A percentile compares a stretch with the other conserved stretches of the same genome.
phyloP scores from a whole-genome alignment of 2,888 invertebrate genomes.

The Muschampia plurimacula region DNA sequence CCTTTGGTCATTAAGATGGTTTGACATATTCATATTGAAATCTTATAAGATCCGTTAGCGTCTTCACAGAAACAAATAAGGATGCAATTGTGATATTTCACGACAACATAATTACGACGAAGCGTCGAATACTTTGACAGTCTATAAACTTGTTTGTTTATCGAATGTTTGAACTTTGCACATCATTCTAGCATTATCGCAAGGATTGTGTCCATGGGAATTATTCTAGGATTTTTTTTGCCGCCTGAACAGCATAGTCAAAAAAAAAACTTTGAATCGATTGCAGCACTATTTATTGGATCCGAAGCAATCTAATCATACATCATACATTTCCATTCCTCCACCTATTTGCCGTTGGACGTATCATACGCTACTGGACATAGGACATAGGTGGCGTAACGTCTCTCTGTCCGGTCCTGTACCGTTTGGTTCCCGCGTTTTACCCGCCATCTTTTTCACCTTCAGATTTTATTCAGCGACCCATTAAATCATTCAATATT shows the following conservation, averaged over 20 bases:
- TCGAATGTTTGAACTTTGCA: constrained; percentile 26
- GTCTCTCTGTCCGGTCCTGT: too few species aligned
- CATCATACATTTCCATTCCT: too few species aligned
- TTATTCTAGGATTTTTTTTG: constrained; percentile 60
- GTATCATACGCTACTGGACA: too few species aligned
- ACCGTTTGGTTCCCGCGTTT: too few species aligned
- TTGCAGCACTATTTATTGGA: too few species aligned
- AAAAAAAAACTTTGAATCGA: too few species aligned
- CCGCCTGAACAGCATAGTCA: constrained; percentile 68
- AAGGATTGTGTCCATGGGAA: neutral
- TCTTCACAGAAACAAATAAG: constrained; percentile 36
- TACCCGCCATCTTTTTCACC: too few species aligned
- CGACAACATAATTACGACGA: constrained; percentile 24
- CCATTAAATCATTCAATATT: too few species aligned
- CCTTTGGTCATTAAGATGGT: neutral
- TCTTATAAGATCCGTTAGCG: constrained; percentile 22
- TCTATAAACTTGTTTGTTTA: constrained; percentile 31
- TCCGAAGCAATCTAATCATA: too few species aligned
- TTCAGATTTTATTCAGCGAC: too few species aligned
- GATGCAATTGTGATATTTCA: constrained; percentile 35
- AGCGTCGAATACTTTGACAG: constrained; percentile 18
- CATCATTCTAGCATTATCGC: constrained; percentile 1
- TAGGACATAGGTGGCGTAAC: too few species aligned
- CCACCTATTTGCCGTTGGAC: too few species aligned
- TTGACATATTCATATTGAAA: constrained; percentile 18